phyloP scores from a whole-genome alignment of 2,113 vertebrate species.

The Eonycteris spelaea region DNA sequence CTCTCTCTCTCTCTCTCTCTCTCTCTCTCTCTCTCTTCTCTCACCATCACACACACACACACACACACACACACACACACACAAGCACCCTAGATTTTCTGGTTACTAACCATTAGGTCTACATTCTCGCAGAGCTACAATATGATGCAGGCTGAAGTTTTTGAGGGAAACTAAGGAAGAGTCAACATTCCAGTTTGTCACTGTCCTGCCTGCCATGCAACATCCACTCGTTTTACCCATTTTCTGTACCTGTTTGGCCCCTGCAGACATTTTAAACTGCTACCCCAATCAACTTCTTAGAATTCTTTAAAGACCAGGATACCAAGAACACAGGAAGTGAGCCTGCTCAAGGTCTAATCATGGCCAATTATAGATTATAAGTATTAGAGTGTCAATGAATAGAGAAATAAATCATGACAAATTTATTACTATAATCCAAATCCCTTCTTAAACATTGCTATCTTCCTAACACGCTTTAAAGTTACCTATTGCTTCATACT shows the following conservation, averaged over 20 bases:
- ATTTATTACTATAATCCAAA: neutral
- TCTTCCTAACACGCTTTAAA: neutral
- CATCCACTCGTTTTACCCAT: neutral
- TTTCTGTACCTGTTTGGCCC: neutral
- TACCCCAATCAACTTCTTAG: neutral
- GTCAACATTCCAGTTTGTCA: neutral
- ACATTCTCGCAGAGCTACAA: neutral
- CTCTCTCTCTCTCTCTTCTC: neutral
- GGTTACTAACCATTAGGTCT: neutral
- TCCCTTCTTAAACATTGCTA: neutral
- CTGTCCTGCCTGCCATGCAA: neutral
- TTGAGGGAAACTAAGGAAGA: neutral
- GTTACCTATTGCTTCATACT: constrained; percentile 88
- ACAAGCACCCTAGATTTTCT: neutral
- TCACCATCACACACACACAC: neutral
- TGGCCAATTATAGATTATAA: neutral
- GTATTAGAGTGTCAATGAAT: neutral
- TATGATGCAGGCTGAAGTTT: neutral
- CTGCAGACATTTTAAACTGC: constrained; percentile 4
- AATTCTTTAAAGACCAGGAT: neutral
- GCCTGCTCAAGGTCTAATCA: neutral
- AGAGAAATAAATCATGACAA: neutral
- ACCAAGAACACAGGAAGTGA: neutral
- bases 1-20: neutral
- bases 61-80: neutral